Conservation (phyloP, 2,113 vertebrate genomes). For the Menidia beryllina region DNA sequence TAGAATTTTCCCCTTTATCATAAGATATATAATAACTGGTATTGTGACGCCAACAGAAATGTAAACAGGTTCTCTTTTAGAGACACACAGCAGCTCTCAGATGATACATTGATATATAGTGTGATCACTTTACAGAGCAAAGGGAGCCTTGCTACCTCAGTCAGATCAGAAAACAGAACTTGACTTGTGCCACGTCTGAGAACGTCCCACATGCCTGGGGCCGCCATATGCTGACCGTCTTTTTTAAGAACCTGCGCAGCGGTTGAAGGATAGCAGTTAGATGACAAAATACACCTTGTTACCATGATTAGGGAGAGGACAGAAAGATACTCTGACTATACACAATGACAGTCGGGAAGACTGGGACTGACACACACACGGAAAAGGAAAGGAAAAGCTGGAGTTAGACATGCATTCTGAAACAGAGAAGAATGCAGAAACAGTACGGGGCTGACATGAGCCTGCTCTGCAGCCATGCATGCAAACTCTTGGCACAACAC, state of each 20-base stretch:
- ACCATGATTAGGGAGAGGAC: conserved; percentile 13
- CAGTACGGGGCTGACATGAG: conserved; percentile 49
- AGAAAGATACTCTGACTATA: conserved; percentile 6
- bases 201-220: conserved; percentile 81
- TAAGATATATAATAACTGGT: no score
- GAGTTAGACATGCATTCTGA: not conserved
- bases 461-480: conserved; percentile 68
- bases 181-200: conserved; percentile 79
- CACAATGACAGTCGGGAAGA: conserved; percentile 4
- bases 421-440: conserved; percentile 34
- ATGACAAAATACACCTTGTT: conserved; percentile 45
- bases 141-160: conserved; percentile 70
- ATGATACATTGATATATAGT: no score
- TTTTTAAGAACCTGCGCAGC: conserved; percentile 78
- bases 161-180: conserved; percentile 80
- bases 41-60: not conserved
- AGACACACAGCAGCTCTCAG: not conserved
- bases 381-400: no score
- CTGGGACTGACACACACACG: not conserved
- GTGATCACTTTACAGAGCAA: conserved; percentile 3
- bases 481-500: conserved; percentile 64
- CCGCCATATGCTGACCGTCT: conserved; percentile 73
- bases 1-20: not conserved
- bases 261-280: conserved; percentile 75
- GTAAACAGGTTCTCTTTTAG: not conserved